Evolutionary conservation across 2,113 vertebrate genomes (phyloP).

Genomic region (Numida meleagris): DNA sequence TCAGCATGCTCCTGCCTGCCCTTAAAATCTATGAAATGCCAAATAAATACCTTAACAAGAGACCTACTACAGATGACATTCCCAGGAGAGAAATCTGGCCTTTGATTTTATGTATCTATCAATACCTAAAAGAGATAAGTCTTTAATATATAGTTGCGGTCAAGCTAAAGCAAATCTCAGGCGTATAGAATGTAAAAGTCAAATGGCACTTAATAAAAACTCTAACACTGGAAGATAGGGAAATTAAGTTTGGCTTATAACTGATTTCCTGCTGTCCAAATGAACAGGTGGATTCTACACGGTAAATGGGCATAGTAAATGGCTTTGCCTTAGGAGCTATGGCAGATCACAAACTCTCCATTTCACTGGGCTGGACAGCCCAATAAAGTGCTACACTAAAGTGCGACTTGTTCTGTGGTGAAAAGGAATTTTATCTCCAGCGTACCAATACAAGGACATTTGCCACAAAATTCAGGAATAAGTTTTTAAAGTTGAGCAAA

Average conservation of each 20-base stretch:
- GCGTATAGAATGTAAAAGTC: background rate
- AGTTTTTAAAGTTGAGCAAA: background rate
- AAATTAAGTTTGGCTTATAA: background rate
- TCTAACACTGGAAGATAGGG: background rate
- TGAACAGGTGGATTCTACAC: background rate
- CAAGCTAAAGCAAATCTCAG: conserved; percentile 15
- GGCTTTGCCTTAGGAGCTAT: background rate
- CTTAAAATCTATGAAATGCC: conserved; percentile 40
- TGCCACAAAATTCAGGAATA: background rate
- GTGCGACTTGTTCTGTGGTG: fast-evolving
- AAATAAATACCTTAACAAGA: conserved; percentile 32
- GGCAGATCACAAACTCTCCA: background rate
- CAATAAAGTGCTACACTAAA: background rate
- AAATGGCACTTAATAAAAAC: conserved; percentile 46
- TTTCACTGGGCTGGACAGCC: background rate
- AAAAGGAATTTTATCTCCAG: background rate
- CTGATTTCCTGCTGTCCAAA: background rate
- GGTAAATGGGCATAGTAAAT: background rate
- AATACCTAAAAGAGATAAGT: conserved; percentile 35
- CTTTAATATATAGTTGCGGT: background rate
- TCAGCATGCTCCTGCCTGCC: background rate
- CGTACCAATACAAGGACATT: fast-evolving
- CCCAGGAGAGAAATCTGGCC: conserved; percentile 41
- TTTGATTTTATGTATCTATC: conserved; percentile 50
- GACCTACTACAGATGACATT: background rate